Evolutionary conservation across 2,113 vertebrate genomes (phyloP), one percentile per base, ranked within the genome.

Genomic region (Phaethornis superciliosus): DNA sequence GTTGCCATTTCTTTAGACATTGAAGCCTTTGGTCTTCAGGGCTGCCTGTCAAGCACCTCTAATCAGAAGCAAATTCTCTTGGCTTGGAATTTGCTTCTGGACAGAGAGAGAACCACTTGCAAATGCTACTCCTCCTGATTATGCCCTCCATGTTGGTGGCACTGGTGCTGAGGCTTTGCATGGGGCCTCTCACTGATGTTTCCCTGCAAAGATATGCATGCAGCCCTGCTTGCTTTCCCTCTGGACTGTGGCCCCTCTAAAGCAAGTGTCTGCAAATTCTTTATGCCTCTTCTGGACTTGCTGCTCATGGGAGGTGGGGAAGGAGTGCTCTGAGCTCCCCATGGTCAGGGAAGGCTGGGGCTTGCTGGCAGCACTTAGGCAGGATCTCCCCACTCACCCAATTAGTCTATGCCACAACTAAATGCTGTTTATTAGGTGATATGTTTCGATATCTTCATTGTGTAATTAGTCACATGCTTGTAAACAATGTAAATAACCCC

Each of bases 381-480:
- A 81, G 91, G 59, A 91, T 82, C 69, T 84, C 55, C 56, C 51
- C 5, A 7, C 71, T 85, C 87, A 84, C 89, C 71, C 69, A 88
- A 68, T 94, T 91, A 42, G 84, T 95, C 87, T 86, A 1, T 0
- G 46, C 77, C 47, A 83, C 40, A 72, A 42, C 60, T 46, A 44
- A 54, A 81, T 46, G 70, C 81, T 93, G 89, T 90, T 90, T 95
- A 93, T 92, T 90, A 88, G 91, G 59, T 89, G 96, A 89, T 95
- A 90, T 93, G 89, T 84, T 91, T 90, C 9, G 13, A 65, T 94
- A 89, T 93, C 91, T 95, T 94, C 91, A 86, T 77, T 94, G 88
- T 94, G 90, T 94, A 94, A 96, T 96, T 96, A 94, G 89, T 88
- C 93, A 92, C 80, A 70, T 95, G 95, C 82, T 94, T 7, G 22